These are phyloP conservation scores for Epizoanthus illoricatus DNA, from an alignment of 92 coral and sea anemone species.

Conservation along the genomic window DNA sequence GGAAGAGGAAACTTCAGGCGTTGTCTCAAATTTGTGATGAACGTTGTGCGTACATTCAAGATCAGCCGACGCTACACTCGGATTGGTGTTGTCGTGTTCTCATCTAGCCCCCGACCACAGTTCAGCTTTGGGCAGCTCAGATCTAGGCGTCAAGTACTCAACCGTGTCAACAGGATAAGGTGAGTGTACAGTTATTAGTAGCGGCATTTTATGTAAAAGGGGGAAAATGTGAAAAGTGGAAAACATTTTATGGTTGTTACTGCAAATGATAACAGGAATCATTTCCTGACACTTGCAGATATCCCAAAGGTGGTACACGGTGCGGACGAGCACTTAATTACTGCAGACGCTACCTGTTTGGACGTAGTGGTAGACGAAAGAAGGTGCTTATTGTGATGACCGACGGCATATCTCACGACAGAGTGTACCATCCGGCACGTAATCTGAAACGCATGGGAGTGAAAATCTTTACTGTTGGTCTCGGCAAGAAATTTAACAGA, in stretches of 20 bases:
- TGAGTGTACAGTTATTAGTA: not conserved
- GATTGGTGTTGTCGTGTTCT: constrained; percentile 31
- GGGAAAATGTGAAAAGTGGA: not conserved
- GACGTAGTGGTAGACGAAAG: constrained; percentile 20
- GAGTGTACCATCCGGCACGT: constrained; percentile 57
- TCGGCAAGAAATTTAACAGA: constrained; percentile 73
- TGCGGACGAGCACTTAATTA: constrained; percentile 36
- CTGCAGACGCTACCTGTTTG: not conserved
- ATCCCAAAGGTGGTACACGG: constrained; percentile 47
- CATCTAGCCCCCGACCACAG: not conserved
- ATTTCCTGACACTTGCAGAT: not conserved
- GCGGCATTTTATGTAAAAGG: no score
- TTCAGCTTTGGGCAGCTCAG: constrained; percentile 21
- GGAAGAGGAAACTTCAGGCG: constrained; percentile 30
- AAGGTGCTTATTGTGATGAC: constrained; percentile 80
- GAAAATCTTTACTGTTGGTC: constrained; percentile 77
- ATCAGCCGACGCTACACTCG: constrained; percentile 6
- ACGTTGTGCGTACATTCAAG: constrained; percentile 28
- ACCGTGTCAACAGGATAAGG: constrained; percentile 11
- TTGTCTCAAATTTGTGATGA: constrained; percentile 33
- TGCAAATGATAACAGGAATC: no score
- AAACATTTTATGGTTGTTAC: not conserved
- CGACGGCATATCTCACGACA: constrained; percentile 74
- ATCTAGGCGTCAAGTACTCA: not conserved
- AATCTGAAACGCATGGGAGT: constrained; percentile 78